Evolutionary conservation across 2,797 vertebrate species (phyloP).

Genomic region (Epinephelus coioides): DNA sequence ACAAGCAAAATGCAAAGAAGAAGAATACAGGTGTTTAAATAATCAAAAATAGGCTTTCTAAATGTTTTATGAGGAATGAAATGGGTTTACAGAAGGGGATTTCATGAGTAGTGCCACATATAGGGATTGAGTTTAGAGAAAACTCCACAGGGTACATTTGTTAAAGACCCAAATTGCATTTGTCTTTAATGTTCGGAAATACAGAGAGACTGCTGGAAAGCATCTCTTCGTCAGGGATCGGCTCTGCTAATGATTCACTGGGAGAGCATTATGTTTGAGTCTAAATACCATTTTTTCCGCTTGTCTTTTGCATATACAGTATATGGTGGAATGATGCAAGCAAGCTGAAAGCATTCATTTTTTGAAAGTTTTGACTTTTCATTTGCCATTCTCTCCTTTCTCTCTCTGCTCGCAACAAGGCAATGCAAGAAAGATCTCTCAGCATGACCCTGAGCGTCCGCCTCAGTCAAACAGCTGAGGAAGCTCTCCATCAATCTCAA

Average conservation of each 20-base stretch:
- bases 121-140: background rate
- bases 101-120: background rate
- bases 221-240: background rate
- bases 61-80: background rate
- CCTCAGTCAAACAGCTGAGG: conserved; percentile 44
- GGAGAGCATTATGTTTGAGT: background rate
- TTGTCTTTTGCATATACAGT: background rate
- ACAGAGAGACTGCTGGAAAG: background rate
- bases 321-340: background rate
- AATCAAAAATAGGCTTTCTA: background rate
- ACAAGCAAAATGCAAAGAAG: background rate
- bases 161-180: background rate
- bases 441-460: conserved; percentile 1
- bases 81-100: background rate
- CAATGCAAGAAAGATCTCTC: background rate
- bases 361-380: conserved; percentile 1
- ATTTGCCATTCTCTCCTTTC: background rate
- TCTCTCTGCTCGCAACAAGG: background rate
- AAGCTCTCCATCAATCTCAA: conserved; percentile 35
- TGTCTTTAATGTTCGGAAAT: background rate
- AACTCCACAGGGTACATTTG: background rate
- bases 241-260: background rate
- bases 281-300: background rate
- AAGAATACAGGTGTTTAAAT: background rate
- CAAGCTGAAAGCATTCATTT: background rate